phyloP scores from a whole-genome alignment of 2,797 vertebrate species.

The Hapalemur alaotrensis region DNA sequence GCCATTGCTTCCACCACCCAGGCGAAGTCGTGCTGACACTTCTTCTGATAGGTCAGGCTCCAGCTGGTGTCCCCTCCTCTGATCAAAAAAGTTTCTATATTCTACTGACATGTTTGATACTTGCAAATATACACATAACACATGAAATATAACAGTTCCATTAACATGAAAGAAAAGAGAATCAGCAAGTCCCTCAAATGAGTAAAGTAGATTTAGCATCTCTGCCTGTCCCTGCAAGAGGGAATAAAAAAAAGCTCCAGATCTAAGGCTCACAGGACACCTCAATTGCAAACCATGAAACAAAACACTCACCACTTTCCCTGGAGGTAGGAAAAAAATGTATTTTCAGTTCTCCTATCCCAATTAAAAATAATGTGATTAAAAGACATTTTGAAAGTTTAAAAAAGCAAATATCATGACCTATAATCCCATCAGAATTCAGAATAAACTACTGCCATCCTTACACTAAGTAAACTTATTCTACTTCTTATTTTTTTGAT shows the following conservation, averaged over 20 bases:
- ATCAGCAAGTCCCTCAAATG: neutral
- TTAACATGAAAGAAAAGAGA: conserved; percentile 37
- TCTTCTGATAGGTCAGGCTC: conserved; percentile 87
- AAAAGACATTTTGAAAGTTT: conserved; percentile 5
- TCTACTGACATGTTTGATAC: conserved; percentile 45
- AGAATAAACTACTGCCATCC: neutral
- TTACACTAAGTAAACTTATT: neutral
- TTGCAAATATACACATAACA: neutral
- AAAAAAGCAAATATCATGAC: neutral
- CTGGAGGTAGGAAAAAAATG: neutral
- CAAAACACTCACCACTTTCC: neutral
- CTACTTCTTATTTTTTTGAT: neutral
- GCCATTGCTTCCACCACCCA: conserved; percentile 83
- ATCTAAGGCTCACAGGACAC: neutral
- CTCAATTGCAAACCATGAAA: neutral
- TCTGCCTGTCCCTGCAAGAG: neutral
- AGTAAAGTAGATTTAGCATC: neutral
- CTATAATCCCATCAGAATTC: neutral
- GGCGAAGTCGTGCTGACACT: conserved; percentile 86
- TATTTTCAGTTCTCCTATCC: conserved; percentile 8
- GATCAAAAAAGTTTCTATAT: conserved; percentile 60
- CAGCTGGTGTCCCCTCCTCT: conserved; percentile 78
- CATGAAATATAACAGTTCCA: conserved; percentile 28
- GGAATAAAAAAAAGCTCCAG: neutral
- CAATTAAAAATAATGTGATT: conserved; percentile 28